These are phyloP conservation scores for Odontesthes bonariensis DNA, from an alignment of 2,113 vertebrate species.

Conservation along the genomic window DNA sequence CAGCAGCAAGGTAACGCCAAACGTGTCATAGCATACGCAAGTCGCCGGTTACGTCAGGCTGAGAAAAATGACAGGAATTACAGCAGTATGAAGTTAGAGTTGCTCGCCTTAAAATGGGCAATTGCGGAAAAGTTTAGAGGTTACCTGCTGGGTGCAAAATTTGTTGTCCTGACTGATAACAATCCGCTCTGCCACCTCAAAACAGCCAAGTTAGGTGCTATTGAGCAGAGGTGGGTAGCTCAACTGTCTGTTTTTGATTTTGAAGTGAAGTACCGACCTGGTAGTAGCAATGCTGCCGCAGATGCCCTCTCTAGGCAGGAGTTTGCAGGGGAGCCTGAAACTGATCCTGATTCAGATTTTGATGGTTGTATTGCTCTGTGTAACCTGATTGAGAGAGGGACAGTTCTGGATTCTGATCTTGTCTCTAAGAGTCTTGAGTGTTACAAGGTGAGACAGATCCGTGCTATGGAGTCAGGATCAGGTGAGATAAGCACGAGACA, in stretches of 20 bases:
- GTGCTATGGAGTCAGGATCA: not conserved
- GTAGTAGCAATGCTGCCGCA: constrained; percentile 3
- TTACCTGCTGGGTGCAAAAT: not conserved
- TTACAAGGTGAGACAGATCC: not conserved
- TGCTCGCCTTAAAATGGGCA: not conserved
- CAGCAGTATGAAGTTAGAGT: constrained; percentile 1
- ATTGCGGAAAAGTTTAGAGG: not conserved
- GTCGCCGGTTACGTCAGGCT: not conserved
- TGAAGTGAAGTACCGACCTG: constrained; percentile 5
- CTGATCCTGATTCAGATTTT: not conserved
- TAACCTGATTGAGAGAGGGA: too few relatives aligned
- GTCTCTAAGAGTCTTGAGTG: not conserved
- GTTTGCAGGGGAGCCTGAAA: not conserved
- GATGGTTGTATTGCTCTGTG: not conserved
- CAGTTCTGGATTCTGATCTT: not conserved
- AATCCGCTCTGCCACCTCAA: constrained; percentile 4
- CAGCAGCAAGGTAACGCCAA: not conserved
- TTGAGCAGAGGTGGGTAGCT: not conserved
- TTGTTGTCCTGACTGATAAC: not conserved
- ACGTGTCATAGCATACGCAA: not conserved
- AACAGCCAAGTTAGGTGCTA: not conserved
- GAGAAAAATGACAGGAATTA: not conserved
- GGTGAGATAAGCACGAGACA: not conserved
- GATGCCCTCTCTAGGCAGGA: constrained; percentile 3
- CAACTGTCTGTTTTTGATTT: constrained; percentile 21